These are phyloP conservation scores for Propithecus deckenii DNA, from an alignment of 2,797 vertebrate species.

Conservation along the genomic window DNA sequence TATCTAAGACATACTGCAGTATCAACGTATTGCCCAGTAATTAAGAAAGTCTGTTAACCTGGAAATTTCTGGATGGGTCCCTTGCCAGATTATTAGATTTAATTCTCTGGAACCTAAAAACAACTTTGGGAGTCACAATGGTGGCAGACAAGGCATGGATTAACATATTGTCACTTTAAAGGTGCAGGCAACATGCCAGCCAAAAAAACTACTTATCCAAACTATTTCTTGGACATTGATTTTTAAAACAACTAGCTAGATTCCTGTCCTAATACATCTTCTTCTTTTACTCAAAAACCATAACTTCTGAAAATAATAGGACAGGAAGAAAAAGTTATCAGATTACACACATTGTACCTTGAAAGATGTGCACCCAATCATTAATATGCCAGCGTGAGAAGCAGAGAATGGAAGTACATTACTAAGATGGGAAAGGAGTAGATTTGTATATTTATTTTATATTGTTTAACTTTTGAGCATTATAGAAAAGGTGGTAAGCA, in stretches of 20 bases:
- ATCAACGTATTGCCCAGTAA: neutral
- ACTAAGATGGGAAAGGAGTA: neutral
- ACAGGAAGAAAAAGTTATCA: constrained; percentile 20
- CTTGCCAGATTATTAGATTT: constrained; percentile 18
- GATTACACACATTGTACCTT: neutral
- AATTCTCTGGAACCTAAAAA: neutral
- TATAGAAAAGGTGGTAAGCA: neutral
- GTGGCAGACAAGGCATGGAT: neutral
- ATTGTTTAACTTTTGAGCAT: neutral
- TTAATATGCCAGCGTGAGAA: neutral
- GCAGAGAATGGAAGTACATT: neutral
- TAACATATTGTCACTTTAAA: neutral
- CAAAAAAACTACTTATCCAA: neutral
- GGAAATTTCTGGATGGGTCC: neutral
- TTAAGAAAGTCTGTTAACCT: neutral
- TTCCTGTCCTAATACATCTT: neutral
- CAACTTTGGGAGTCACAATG: neutral
- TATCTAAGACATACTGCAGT: neutral
- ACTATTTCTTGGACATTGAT: neutral
- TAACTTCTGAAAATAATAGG: constrained; percentile 24
- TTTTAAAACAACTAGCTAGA: neutral
- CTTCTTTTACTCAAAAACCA: neutral
- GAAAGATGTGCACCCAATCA: neutral
- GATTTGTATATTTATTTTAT: neutral
- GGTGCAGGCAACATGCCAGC: neutral